These are phyloP conservation scores for Phymorhynchus buccinoides DNA, from an alignment of 1,140 invertebrate genomes.

Conservation along the genomic window DNA sequence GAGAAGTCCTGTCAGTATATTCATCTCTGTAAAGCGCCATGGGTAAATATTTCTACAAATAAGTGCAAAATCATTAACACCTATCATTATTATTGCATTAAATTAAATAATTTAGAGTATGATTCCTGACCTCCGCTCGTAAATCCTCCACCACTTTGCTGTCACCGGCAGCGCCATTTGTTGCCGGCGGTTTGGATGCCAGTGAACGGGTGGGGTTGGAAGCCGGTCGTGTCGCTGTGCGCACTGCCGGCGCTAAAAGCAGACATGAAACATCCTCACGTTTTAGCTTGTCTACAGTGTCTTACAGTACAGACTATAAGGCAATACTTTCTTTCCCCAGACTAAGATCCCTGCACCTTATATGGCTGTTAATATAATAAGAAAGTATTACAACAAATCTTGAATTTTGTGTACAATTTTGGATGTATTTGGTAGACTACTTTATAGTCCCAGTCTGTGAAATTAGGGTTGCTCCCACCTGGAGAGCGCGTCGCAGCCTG, in stretches of 20 bases:
- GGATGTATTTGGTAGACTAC: neutral
- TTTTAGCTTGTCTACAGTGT: too few species aligned
- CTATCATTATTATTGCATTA: neutral
- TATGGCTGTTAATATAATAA: neutral
- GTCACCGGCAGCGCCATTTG: conserved; percentile 45
- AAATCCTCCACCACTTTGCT: conserved; percentile 42
- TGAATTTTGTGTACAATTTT: neutral
- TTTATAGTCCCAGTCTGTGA: too few species aligned
- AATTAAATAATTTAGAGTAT: too few species aligned
- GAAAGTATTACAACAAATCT: neutral
- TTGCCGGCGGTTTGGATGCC: conserved; percentile 12
- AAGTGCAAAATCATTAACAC: neutral
- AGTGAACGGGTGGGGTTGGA: conserved; percentile 5
- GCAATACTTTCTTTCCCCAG: too few species aligned
- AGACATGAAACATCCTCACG: neutral
- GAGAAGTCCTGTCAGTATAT: too few species aligned
- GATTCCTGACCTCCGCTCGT: conserved; percentile 36
- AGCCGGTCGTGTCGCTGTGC: neutral
- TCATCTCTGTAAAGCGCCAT: too few species aligned
- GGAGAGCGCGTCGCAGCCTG: too few species aligned
- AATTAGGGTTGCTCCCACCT: too few species aligned
- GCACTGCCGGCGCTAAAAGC: neutral
- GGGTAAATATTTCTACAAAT: neutral
- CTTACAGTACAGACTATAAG: neutral
- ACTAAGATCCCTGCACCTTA: neutral